Evolutionary conservation across 2,888 invertebrate species (phyloP).

Genomic region (Pachycephus smyrnensis): DNA sequence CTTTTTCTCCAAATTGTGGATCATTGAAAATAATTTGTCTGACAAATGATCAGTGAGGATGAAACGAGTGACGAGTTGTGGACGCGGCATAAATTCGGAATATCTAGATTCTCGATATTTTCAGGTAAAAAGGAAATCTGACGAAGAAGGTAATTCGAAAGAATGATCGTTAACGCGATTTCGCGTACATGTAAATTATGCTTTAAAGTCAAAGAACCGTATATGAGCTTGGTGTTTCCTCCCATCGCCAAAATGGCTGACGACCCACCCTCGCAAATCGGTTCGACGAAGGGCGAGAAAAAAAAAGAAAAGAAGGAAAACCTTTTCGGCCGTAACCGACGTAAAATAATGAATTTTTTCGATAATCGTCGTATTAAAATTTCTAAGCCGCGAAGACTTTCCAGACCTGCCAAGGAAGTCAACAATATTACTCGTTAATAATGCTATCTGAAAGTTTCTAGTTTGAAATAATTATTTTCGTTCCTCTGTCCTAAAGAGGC

Average conservation of each 20-base stretch:
- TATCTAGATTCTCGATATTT: not conserved
- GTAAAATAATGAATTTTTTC: not conserved
- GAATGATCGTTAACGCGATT: not conserved
- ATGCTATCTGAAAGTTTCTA: constrained; percentile 41
- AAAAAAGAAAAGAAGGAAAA: not conserved
- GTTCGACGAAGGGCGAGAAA: not conserved
- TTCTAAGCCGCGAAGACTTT: constrained; percentile 33
- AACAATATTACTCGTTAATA: constrained; percentile 41
- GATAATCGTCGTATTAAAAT: constrained; percentile 35
- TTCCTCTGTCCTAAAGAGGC: constrained; percentile 42
- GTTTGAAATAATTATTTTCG: constrained; percentile 47
- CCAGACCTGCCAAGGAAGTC: constrained; percentile 43
- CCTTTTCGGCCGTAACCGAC: not conserved
- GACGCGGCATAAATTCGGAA: not conserved
- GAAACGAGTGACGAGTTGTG: not conserved
- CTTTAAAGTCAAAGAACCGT: not conserved
- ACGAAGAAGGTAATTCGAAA: not conserved
- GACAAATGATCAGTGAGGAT: not conserved
- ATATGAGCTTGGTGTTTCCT: not conserved
- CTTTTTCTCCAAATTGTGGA: not conserved
- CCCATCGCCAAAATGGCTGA: not conserved
- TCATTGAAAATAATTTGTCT: no score
- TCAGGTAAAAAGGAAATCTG: not conserved
- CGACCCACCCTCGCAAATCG: no score
- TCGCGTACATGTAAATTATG: not conserved